Evolutionary conservation across 2,888 invertebrate species (phyloP), one percentile per base, ranked within the genome.

Genomic region (Gerris lacustris): DNA sequence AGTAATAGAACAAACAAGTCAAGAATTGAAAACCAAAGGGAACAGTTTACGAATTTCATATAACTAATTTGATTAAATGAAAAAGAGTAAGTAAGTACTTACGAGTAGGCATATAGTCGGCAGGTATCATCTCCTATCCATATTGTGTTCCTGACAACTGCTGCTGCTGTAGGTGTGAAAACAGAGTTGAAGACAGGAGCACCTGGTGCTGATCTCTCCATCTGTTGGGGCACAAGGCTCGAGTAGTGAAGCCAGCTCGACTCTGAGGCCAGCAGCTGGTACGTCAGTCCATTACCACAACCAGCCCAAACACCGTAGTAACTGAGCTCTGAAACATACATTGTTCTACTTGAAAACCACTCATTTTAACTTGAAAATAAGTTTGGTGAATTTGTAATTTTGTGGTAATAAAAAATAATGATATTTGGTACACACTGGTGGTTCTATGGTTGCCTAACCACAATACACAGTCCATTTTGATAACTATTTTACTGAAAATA

Each of bases 101-200:
- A 77, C 75, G 76, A 76, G 79, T 91, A 95, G 0, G 93, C 89
- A 76, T 91, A 89, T 72, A 97, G 85, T 74, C 88, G 86, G n/a
- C 94, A 95, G 2, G 86, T 84, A 68, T 88, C 88, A 82, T 96
- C 96, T 0, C 95, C 96, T 76, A 95, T 86, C 96, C 96, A 97
- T 76, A 96, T 84, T 74, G 86, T 80, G 43, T 81, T 78, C 64
- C 76, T 75, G 9, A 77, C 76, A 55, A 78, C 67, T 74, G 77
- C 76, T 64, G 78, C 75, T 15, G 78, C 77, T 11, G 78, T 86
- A 0, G 87, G 84, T 0, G 83, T 82, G 62, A 80, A 80, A n/a
- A 80, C 72, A 0, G 87, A 84, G 0, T 83, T 82, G 62, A 80
- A 80, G n/a, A 80, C 72, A 68, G 68, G 68, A 15, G 44, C 11